A percentile compares a stretch with the other conserved stretches of the same genome.
Conservation (phyloP, 2,797 vertebrate species). For the Alfaro cultratus region DNA sequence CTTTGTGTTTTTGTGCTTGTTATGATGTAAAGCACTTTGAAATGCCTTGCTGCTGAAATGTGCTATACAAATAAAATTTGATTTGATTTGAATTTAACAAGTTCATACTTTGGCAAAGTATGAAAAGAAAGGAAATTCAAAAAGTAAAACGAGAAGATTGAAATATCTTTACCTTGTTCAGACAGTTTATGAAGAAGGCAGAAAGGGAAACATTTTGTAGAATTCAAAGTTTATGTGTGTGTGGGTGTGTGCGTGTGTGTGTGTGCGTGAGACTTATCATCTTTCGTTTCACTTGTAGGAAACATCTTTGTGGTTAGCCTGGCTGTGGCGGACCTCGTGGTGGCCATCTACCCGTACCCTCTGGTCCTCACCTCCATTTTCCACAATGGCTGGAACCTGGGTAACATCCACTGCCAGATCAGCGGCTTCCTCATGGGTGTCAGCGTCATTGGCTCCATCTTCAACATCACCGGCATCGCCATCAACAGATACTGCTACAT, state of each 20-base stretch:
- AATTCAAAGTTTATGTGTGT: background rate
- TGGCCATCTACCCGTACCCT: constrained; percentile 95
- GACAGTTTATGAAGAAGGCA: background rate
- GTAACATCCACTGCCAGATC: constrained; percentile 92
- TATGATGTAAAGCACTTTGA: too few species aligned
- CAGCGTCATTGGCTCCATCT: constrained; percentile 96
- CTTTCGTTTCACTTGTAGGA: constrained; percentile 79
- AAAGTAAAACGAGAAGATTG: background rate
- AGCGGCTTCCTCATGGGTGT: constrained; percentile 97
- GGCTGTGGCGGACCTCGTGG: constrained; percentile 93
- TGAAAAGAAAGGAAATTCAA: background rate
- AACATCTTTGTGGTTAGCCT: constrained; percentile 98
- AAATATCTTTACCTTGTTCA: background rate
- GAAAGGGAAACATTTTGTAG: background rate
- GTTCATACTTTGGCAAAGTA: background rate
- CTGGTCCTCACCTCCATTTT: constrained; percentile 93
- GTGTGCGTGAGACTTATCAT: constrained; percentile 15
- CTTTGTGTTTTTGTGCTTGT: too few species aligned
- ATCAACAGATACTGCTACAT: constrained; percentile 98
- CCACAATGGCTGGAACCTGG: constrained; percentile 92
- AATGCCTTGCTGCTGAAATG: too few species aligned
- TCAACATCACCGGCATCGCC: constrained; percentile 97
- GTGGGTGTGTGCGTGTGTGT: background rate
- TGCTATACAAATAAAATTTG: too few species aligned
- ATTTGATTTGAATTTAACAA: too few species aligned